Percentiles rank a stretch among this genome's conserved stretches.
Conservation (phyloP, 2,113 vertebrate species). For the Tupaia chinensis region DNA sequence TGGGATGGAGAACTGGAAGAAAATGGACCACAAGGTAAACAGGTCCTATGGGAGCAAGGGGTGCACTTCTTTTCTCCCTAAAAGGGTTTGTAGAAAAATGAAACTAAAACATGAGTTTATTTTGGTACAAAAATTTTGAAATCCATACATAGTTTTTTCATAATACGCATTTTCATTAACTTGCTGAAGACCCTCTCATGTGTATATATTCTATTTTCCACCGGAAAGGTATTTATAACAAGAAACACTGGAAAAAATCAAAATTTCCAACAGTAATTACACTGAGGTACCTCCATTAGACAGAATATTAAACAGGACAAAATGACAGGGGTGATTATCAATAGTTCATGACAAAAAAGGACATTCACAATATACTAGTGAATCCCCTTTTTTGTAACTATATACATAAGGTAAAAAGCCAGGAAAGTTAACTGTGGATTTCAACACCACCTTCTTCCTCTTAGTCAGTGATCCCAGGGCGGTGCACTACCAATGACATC, state of each 20-base stretch:
- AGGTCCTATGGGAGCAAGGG: no score
- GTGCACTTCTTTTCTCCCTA: no score
- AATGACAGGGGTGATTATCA: background rate
- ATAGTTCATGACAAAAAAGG: background rate
- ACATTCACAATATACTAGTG: background rate
- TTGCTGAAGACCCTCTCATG: no score
- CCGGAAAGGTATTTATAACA: background rate
- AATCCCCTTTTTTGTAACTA: background rate
- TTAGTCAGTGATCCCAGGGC: background rate
- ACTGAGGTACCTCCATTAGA: background rate
- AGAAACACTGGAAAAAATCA: background rate
- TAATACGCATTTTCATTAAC: no score
- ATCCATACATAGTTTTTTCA: no score
- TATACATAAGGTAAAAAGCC: background rate
- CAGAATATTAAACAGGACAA: background rate
- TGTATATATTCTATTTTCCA: background rate
- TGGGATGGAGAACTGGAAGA: no score
- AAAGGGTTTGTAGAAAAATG: no score
- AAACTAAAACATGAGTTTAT: no score
- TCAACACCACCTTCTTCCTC: background rate
- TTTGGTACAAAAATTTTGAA: no score
- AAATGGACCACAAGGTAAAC: no score
- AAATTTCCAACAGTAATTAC: background rate
- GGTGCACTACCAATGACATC: background rate
- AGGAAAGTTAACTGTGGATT: background rate